Percentiles rank a stretch among this genome's conserved stretches.
Evolutionary conservation across 2,797 vertebrate species (phyloP).

Genomic region (Neosilurus hyrtlii): DNA sequence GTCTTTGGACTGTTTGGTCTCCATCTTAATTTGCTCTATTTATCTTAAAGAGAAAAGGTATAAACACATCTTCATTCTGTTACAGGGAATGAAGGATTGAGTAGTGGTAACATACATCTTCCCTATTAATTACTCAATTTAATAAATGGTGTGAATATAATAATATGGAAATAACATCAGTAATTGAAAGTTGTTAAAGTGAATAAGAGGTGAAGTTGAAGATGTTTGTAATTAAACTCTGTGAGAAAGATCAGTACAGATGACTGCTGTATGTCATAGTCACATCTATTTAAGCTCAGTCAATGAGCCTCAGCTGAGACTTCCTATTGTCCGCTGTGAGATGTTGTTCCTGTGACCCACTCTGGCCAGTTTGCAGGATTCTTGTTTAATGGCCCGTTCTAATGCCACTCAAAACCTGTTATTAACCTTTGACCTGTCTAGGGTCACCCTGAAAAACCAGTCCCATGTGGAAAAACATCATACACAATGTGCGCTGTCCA

Average conservation of each 20-base stretch:
- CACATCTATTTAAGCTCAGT: slow-evolving; percentile 61
- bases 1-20: background rate
- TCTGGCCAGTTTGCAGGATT: slow-evolving; percentile 63
- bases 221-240: slow-evolving; percentile 59
- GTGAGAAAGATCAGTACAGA: slow-evolving; percentile 35
- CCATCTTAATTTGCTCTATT: background rate
- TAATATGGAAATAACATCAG: background rate
- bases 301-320: slow-evolving; percentile 57
- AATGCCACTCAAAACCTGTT: slow-evolving; percentile 68
- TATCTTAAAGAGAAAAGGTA: background rate
- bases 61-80: background rate
- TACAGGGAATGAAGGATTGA: background rate
- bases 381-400: slow-evolving; percentile 74
- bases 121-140: background rate
- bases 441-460: slow-evolving; percentile 44
- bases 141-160: background rate
- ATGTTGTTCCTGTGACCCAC: slow-evolving; percentile 75
- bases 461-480: slow-evolving; percentile 35
- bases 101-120: background rate
- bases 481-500: slow-evolving; percentile 10
- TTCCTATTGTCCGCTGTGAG: slow-evolving; percentile 61
- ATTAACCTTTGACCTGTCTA: slow-evolving; percentile 61
- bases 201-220: background rate
- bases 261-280: slow-evolving; percentile 59
- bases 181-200: background rate